These are phyloP conservation scores for Notechis scutatus DNA, from an alignment of 2,113 vertebrate genomes.

Conservation along the genomic window DNA sequence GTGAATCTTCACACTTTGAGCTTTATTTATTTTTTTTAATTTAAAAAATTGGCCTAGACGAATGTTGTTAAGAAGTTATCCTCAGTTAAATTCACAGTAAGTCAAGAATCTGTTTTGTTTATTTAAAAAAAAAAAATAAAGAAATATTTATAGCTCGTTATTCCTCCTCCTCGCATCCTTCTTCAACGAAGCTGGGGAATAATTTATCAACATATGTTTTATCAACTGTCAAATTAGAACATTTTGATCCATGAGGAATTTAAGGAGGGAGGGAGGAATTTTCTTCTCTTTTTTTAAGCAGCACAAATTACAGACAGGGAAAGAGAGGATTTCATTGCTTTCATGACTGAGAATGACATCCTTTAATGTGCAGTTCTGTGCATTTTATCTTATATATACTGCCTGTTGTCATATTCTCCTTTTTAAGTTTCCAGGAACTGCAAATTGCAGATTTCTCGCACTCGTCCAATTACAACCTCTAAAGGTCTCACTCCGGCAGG, in stretches of 20 bases:
- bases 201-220: not conserved
- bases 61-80: not conserved
- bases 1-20: not conserved
- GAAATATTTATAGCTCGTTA: not conserved
- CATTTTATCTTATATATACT: conserved; percentile 30
- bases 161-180: not conserved
- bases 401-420: conserved; percentile 35
- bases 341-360: conserved; percentile 9
- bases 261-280: not conserved
- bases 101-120: not conserved
- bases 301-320: conserved; percentile 20
- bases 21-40: not conserved
- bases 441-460: conserved; percentile 52
- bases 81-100: not conserved
- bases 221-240: not conserved
- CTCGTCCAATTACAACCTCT: conserved; percentile 53
- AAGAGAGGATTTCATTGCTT: conserved; percentile 7
- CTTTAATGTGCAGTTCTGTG: not conserved
- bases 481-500: conserved; percentile 51
- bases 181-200: not conserved
- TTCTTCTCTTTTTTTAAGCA: not conserved
- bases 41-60: not conserved
- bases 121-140: not conserved
- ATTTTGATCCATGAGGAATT: conserved; percentile 37
- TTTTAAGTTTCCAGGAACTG: conserved; percentile 44